These are phyloP conservation scores for Hydrocynus forskahlii DNA, from an alignment of 2,797 vertebrate genomes.

Conservation along the genomic window DNA sequence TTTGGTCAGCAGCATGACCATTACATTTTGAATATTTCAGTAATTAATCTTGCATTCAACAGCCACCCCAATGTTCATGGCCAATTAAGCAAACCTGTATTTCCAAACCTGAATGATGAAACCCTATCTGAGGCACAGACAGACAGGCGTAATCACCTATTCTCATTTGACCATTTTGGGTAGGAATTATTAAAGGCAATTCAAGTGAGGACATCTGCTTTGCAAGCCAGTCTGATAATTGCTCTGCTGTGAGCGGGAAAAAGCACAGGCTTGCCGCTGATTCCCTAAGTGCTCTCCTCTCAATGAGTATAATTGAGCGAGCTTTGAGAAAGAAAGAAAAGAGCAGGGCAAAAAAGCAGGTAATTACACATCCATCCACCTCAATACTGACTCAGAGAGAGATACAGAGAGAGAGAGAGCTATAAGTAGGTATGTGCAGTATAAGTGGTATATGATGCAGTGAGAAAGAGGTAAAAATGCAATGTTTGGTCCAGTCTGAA, in stretches of 20 bases:
- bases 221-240: slow-evolving; percentile 31
- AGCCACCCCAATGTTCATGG: not conserved
- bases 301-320: slow-evolving; percentile 31
- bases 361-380: slow-evolving; percentile 49
- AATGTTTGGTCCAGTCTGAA: not conserved
- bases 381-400: slow-evolving; percentile 17
- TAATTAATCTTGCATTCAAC: not conserved
- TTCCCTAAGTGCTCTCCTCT: slow-evolving; percentile 18
- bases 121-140: not conserved
- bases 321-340: not conserved
- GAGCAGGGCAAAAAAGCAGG: slow-evolving; percentile 29
- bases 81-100: not conserved
- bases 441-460: not conserved
- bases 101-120: slow-evolving; percentile 2
- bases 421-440: not conserved
- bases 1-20: too few species aligned
- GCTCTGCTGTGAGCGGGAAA: slow-evolving; percentile 10
- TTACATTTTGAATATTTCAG: not conserved
- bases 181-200: slow-evolving; percentile 31
- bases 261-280: not conserved
- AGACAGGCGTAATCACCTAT: slow-evolving; percentile 1
- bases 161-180: not conserved
- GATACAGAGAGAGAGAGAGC: slow-evolving; percentile 18
- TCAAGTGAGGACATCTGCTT: slow-evolving; percentile 24
- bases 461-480: not conserved